Evolutionary conservation across 2,888 invertebrate species (phyloP).

Genomic region (Lasioglossum malachurum): DNA sequence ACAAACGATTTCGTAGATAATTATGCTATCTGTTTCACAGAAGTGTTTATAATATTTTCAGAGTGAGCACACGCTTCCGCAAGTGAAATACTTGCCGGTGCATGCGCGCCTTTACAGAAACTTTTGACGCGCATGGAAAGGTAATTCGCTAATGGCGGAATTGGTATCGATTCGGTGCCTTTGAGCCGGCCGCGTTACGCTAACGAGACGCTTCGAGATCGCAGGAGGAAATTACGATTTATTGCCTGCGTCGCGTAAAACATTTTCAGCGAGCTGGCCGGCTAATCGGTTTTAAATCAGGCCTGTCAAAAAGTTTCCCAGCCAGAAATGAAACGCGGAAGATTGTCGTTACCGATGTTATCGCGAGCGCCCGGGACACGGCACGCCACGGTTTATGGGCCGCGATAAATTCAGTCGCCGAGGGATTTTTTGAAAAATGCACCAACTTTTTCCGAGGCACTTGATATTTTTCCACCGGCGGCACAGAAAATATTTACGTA

Average conservation of each 20-base stretch:
- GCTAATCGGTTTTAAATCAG: conserved; percentile 11
- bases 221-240: conserved; percentile 1
- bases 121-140: neutral
- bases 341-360: neutral
- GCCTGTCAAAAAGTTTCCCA: neutral
- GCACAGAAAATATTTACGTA: conserved; percentile 21
- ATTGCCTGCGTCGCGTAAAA: neutral
- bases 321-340: neutral
- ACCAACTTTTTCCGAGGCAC: neutral
- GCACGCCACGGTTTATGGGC: neutral
- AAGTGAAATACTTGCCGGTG: neutral
- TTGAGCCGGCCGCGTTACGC: neutral
- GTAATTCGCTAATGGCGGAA: neutral
- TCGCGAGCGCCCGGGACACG: neutral
- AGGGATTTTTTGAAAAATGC: conserved; percentile 28
- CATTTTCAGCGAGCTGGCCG: neutral
- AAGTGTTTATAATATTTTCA: neutral
- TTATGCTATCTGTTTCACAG: no score
- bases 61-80: neutral
- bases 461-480: neutral
- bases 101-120: neutral
- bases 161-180: neutral
- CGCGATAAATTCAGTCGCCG: conserved; percentile 26
- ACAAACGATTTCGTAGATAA: neutral
- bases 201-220: neutral